Conservation (phyloP, 2,113 vertebrate species). For the Trichomycterus rosablanca region DNA sequence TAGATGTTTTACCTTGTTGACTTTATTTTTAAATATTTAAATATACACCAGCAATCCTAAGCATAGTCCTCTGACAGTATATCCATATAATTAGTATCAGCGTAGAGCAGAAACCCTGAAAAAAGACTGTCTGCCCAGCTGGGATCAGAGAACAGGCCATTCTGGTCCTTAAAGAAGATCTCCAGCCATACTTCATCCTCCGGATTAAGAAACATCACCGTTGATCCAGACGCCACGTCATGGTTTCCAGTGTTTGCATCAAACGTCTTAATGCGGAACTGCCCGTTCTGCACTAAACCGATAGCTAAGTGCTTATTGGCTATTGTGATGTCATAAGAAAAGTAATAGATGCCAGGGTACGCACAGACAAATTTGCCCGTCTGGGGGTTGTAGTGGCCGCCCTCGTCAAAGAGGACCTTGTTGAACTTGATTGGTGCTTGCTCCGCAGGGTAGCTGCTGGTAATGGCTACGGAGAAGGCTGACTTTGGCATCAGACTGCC, state of each 20-base stretch:
- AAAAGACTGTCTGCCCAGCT: conserved; percentile 95
- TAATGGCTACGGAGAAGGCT: conserved; percentile 94
- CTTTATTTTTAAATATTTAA: too few species aligned
- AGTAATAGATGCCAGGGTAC: conserved; percentile 92
- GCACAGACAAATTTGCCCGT: conserved; percentile 95
- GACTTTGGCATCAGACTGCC: conserved; percentile 87
- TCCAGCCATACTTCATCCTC: conserved; percentile 98
- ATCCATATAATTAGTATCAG: conserved; percentile 91
- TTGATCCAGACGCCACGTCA: conserved; percentile 90
- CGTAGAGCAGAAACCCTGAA: conserved; percentile 92
- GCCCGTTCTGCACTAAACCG: conserved; percentile 87
- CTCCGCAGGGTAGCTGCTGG: conserved; percentile 91
- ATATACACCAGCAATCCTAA: too few species aligned
- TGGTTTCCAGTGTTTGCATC: conserved; percentile 98
- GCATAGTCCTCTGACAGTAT: conserved; percentile 79
- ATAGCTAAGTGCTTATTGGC: conserved; percentile 97
- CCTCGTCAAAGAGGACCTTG: conserved; percentile 92
- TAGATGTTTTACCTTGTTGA: too few species aligned
- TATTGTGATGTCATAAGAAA: conserved; percentile 95
- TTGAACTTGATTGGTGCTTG: conserved; percentile 88
- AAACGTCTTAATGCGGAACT: conserved; percentile 91
- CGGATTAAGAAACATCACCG: conserved; percentile 84
- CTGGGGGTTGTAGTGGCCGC: conserved; percentile 84
- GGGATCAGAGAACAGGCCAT: conserved; percentile 90
- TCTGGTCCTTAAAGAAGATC: conserved; percentile 93